Evolutionary conservation across 2,888 invertebrate genomes (phyloP).

Genomic region (Erebia ligea): DNA sequence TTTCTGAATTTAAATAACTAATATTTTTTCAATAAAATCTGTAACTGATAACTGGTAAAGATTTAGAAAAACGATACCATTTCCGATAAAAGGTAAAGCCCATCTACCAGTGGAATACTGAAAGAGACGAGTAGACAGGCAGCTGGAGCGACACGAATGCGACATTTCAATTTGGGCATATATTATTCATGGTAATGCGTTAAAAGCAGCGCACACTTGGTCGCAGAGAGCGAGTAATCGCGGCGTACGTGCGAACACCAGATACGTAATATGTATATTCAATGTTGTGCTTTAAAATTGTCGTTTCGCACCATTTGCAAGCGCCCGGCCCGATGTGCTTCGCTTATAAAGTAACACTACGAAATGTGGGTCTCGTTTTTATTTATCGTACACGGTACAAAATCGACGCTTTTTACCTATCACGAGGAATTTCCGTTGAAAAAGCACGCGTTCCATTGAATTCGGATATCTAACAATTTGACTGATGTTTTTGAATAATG

Average conservation of each 20-base stretch:
- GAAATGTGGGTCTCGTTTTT: slow-evolving; percentile 66
- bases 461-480: slow-evolving; percentile 41
- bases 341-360: slow-evolving; percentile 74
- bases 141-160: slow-evolving; percentile 76
- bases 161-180: slow-evolving; percentile 82
- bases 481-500: slow-evolving; percentile 53
- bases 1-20: not conserved
- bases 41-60: not conserved
- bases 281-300: slow-evolving; percentile 80
- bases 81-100: slow-evolving; percentile 67
- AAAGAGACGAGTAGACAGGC: slow-evolving; percentile 70
- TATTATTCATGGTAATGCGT: slow-evolving; percentile 83
- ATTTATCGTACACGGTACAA: slow-evolving; percentile 62
- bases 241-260: slow-evolving; percentile 71
- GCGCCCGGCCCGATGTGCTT: slow-evolving; percentile 66
- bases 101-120: slow-evolving; percentile 68
- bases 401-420: slow-evolving; percentile 56
- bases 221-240: slow-evolving; percentile 72
- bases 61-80: slow-evolving; percentile 31
- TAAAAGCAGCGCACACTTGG: slow-evolving; percentile 78
- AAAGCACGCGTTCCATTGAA: slow-evolving; percentile 40
- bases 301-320: slow-evolving; percentile 79
- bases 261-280: slow-evolving; percentile 71
- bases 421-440: slow-evolving; percentile 50
- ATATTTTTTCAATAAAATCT: not conserved